Evolutionary conservation across 2,888 invertebrate genomes (phyloP), one percentile per base, ranked within the genome.

Genomic region (Acronicta alni): DNA sequence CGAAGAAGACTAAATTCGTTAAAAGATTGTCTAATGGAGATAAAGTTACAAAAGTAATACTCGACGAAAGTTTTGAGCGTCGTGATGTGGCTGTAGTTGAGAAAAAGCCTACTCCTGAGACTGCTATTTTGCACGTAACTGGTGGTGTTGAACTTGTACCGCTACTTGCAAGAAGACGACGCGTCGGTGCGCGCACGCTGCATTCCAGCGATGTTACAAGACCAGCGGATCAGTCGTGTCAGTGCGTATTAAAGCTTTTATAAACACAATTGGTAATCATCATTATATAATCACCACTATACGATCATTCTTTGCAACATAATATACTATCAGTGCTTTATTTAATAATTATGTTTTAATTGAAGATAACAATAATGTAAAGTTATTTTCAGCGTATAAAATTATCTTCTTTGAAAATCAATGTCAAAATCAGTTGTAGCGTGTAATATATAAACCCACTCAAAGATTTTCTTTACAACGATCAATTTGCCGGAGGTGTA

Each of bases 121-220:
- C 85, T 12, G 79, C 86, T 16, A 90, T 94, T 52, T 70, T 93
- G 17, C 85, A 89, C 62, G 81, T 95, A 64, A 96, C 95, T 1
- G 96, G 96, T 17, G 97, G 97, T 18, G 95, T 97, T 48, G 97
- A 97, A 88, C 91, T 97, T 80, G 97, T 97, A 55, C 97, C 97
- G 2, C 89, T 97, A 48, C 88, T 97, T 68, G 96, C 97, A 18
- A 95, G 96, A 67, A 95, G 96, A 73, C 93, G 96, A 60, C 87
- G 91, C 6, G 86, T 92, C 5, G 94, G 93, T n/a, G 91, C 94
- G 3, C 88, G 94, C 46, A 94, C 94, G 26, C 77, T 94, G 57
- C 94, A 84, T 0, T 94, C 94, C 17, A 94, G 93, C 75, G 94
- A 94, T 71, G 91, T 94, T 67, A 94, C 94, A 1, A 84, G 93